These are phyloP conservation scores for Brachionichthys hirsutus DNA, from an alignment of 2,113 vertebrate species.

Conservation along the genomic window DNA sequence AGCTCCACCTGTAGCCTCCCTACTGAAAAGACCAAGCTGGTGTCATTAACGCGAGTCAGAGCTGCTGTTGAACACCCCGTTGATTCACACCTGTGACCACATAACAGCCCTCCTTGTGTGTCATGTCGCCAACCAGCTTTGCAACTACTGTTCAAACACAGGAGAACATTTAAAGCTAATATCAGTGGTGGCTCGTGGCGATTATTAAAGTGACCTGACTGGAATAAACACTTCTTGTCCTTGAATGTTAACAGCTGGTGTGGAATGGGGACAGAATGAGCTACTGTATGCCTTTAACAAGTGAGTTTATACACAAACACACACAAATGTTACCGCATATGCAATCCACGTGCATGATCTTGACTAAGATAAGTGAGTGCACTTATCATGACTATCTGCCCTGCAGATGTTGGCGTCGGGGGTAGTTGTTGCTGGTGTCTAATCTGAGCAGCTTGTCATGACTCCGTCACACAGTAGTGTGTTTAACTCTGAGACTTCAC, in stretches of 20 bases:
- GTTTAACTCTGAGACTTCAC: too few relatives aligned
- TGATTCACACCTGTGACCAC: constrained; percentile 50
- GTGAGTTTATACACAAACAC: too few relatives aligned
- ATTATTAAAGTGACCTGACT: constrained; percentile 13
- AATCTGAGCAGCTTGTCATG: too few relatives aligned
- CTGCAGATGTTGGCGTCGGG: not conserved
- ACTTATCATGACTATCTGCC: constrained; percentile 18
- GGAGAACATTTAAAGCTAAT: constrained; percentile 13
- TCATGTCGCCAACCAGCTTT: constrained; percentile 30
- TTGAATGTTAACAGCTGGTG: constrained; percentile 18
- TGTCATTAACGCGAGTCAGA: constrained; percentile 19
- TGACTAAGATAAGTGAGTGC: constrained; percentile 6
- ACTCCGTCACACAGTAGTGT: too few relatives aligned
- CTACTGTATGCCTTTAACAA: too few relatives aligned
- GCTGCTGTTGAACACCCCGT: constrained; percentile 29
- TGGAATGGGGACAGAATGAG: not conserved
- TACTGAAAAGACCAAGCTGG: not conserved
- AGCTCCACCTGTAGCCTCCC: not conserved
- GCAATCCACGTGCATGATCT: constrained; percentile 20
- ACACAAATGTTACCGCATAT: not conserved
- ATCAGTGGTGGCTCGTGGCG: not conserved
- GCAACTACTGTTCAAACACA: constrained; percentile 28
- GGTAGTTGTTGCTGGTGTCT: too few relatives aligned
- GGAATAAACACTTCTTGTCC: constrained; percentile 25
- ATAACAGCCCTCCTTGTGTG: constrained; percentile 20